Conservation (phyloP, 2,113 vertebrate species). For the Platysteira castanea region DNA sequence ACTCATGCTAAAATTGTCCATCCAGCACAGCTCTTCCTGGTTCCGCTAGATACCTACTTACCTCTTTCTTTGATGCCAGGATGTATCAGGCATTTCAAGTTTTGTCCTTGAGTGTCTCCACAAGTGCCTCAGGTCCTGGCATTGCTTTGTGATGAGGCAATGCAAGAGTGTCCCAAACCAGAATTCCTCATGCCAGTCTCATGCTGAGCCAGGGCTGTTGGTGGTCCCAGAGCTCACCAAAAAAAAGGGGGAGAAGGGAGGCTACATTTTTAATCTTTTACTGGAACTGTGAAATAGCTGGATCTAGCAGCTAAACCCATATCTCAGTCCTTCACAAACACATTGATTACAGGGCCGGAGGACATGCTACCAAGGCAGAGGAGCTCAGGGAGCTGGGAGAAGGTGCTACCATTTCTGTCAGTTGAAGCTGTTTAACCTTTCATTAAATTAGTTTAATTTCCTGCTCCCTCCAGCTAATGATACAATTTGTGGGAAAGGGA, state of each 20-base stretch:
- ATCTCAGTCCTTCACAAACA: background rate
- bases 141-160: fast-evolving
- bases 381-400: background rate
- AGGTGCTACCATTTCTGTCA: background rate
- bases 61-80: background rate
- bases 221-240: background rate
- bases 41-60: background rate
- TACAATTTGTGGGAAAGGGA: background rate
- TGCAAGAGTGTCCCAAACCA: background rate
- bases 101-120: background rate
- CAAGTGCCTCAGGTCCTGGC: background rate
- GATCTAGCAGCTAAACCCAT: background rate
- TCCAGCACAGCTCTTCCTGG: background rate
- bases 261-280: background rate
- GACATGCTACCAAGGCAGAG: background rate
- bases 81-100: background rate
- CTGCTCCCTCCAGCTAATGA: background rate
- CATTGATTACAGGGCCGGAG: background rate
- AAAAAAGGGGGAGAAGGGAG: background rate
- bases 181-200: background rate
- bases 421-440: background rate
- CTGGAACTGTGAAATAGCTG: background rate
- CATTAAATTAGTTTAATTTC: background rate
- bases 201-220: background rate
- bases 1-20: fast-evolving